These are phyloP conservation scores for Rattus rattus DNA, from an alignment of 2,113 vertebrate genomes.

Conservation along the genomic window DNA sequence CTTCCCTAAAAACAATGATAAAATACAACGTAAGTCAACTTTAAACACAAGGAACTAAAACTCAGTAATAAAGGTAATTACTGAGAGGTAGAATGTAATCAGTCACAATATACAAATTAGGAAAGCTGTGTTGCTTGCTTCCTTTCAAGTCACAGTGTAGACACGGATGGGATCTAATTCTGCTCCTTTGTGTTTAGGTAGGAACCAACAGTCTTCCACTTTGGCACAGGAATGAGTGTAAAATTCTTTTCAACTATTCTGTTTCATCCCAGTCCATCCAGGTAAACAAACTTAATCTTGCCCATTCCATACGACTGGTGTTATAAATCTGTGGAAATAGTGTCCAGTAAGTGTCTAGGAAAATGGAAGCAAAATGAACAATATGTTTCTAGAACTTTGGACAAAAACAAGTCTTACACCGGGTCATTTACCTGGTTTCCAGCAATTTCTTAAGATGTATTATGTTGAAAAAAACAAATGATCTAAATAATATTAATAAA, in stretches of 20 bases:
- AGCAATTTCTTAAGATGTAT: not conserved
- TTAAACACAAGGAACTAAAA: not conserved
- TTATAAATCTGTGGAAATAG: not conserved
- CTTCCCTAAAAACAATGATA: not conserved
- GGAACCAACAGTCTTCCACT: not conserved
- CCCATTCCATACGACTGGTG: not conserved
- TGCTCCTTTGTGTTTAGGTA: not conserved
- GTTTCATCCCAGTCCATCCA: not conserved
- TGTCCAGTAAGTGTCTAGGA: not conserved
- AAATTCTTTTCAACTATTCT: not conserved
- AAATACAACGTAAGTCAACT: not conserved
- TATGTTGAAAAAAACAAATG: not conserved
- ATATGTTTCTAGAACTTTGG: not conserved
- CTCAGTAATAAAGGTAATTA: not conserved
- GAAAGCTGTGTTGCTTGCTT: not conserved
- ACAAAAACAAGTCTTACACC: not conserved
- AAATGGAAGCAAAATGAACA: not conserved
- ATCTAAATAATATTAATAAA: not conserved
- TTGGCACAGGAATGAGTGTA: not conserved
- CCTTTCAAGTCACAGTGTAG: not conserved
- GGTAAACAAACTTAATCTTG: not conserved
- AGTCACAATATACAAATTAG: not conserved
- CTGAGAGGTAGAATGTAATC: not conserved
- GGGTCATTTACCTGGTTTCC: conserved; percentile 5
- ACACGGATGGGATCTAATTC: not conserved